phyloP scores from a whole-genome alignment of 2,113 vertebrate genomes.

The Hippocampus mohnikei region DNA sequence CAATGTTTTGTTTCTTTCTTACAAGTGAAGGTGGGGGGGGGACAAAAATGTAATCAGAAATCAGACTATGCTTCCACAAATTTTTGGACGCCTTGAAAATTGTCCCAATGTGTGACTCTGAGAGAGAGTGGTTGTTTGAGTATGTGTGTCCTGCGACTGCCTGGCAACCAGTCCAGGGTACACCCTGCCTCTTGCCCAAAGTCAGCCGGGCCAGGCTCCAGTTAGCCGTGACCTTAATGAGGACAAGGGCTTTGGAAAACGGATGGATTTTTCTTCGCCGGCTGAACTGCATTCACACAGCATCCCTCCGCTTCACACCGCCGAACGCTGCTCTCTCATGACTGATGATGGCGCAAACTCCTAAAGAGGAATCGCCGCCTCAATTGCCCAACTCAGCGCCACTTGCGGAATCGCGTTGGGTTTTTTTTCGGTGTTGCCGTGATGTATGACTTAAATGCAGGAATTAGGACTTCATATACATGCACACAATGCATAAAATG shows the following conservation, averaged over 20 bases:
- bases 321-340: conserved; percentile 4
- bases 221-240: background rate
- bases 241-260: conserved; percentile 1
- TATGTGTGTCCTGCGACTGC: background rate
- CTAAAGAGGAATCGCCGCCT: background rate
- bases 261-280: background rate
- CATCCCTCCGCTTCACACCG: background rate
- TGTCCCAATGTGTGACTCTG: no score
- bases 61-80: no score
- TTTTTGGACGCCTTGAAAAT: no score
- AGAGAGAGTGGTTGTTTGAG: no score
- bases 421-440: background rate
- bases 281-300: background rate
- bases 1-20: no score
- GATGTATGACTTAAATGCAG: conserved; percentile 1
- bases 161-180: background rate
- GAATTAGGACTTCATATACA: conserved; percentile 2
- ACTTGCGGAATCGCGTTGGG: background rate
- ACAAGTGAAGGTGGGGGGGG: no score
- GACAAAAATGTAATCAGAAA: no score
- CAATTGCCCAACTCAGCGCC: background rate
- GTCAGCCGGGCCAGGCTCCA: background rate
- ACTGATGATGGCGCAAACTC: conserved; percentile 1
- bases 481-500: background rate
- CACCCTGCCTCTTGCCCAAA: background rate